phyloP scores from a whole-genome alignment of 2,113 vertebrate genomes.

The Caretta caretta region DNA sequence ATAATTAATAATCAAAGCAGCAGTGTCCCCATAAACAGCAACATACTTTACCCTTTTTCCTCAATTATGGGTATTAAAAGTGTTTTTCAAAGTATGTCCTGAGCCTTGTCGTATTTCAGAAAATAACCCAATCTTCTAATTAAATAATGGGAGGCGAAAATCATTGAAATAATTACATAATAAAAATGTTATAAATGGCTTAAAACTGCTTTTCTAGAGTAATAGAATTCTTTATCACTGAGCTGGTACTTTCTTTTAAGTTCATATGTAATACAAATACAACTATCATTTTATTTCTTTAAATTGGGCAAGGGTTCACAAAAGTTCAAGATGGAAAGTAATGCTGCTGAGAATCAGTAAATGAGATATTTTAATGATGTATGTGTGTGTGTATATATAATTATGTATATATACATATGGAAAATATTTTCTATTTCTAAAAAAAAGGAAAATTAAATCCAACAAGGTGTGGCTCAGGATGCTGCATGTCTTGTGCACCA shows the following conservation, averaged over 20 bases:
- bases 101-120: not conserved
- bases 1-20: not conserved
- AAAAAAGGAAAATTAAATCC: not conserved
- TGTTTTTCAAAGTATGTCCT: not conserved
- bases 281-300: not conserved
- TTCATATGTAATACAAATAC: not conserved
- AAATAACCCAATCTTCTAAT: slow-evolving; percentile 1
- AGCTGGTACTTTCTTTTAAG: not conserved
- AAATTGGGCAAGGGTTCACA: not conserved
- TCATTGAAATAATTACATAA: slow-evolving; percentile 35
- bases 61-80: too few relatives aligned
- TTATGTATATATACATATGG: not conserved
- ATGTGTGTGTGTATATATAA: not conserved
- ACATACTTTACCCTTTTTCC: not conserved
- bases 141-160: slow-evolving; percentile 47
- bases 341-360: not conserved
- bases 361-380: not conserved
- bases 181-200: slow-evolving; percentile 41
- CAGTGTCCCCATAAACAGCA: not conserved
- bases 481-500: not conserved
- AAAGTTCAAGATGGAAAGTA: not conserved
- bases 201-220: slow-evolving; percentile 29
- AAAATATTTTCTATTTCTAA: not conserved
- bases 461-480: accelerated
- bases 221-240: slow-evolving; percentile 44